Evolutionary conservation across 2,888 invertebrate species (phyloP).

Genomic region (Cyclophora albipunctata): DNA sequence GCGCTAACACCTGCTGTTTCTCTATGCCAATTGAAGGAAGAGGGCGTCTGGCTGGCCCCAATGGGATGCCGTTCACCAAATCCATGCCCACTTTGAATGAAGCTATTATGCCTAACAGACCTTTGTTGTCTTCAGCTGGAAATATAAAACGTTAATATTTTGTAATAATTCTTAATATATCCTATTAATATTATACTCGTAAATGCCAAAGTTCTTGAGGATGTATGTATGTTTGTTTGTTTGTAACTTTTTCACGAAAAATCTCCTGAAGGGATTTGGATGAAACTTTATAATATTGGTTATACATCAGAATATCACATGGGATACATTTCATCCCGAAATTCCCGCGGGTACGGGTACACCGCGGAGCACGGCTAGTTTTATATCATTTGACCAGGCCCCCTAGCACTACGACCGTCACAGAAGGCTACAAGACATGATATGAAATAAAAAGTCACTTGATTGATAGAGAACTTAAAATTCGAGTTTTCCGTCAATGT

Average conservation of each 20-base stretch:
- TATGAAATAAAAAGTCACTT: too few species aligned
- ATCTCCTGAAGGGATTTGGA: too few species aligned
- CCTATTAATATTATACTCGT: background rate
- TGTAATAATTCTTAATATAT: background rate
- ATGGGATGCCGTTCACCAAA: conserved; percentile 1
- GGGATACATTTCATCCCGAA: too few species aligned
- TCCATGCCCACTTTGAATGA: conserved; percentile 1
- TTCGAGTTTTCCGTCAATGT: too few species aligned
- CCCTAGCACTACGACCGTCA: background rate
- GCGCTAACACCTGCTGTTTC: background rate
- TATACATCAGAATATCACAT: too few species aligned
- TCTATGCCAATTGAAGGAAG: background rate
- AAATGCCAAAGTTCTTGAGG: background rate
- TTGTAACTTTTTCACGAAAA: too few species aligned
- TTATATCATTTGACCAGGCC: background rate
- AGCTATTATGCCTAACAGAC: background rate
- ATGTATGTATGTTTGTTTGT: background rate
- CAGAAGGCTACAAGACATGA: too few species aligned
- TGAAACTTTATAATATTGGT: too few species aligned
- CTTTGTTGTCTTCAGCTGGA: too few species aligned
- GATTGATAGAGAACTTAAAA: too few species aligned
- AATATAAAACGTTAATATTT: background rate
- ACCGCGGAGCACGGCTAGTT: background rate
- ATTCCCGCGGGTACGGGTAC: too few species aligned
- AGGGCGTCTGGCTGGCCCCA: conserved; percentile 2